These are phyloP conservation scores for Gonocerus acuteangulatus DNA, from an alignment of 2,888 invertebrate species.

Conservation along the genomic window DNA sequence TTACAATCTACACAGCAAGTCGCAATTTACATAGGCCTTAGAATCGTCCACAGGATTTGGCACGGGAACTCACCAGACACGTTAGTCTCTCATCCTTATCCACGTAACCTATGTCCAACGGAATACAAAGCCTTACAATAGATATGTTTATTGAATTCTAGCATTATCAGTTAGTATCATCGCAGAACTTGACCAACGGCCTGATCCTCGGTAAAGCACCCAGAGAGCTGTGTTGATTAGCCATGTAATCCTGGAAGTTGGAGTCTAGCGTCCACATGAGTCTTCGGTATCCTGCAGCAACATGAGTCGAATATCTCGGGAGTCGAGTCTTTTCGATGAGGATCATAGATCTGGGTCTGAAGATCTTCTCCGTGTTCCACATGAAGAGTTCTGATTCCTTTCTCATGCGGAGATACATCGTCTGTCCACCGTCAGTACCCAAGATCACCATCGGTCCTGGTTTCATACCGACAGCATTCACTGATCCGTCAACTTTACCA, in stretches of 20 bases:
- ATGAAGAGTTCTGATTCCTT: slow-evolving; percentile 56
- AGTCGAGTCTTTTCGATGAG: slow-evolving; percentile 54
- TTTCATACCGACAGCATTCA: slow-evolving; percentile 48
- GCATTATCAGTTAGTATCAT: no score
- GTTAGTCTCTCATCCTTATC: no score
- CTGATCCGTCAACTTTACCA: neutral
- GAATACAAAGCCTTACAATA: no score
- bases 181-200: slow-evolving; percentile 20
- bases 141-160: no score
- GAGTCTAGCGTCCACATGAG: slow-evolving; percentile 59
- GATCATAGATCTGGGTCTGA: slow-evolving; percentile 50
- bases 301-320: slow-evolving; percentile 55
- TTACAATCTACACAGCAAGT: no score
- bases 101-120: no score
- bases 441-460: slow-evolving; percentile 52
- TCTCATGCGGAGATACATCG: slow-evolving; percentile 40
- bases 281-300: slow-evolving; percentile 52
- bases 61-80: no score
- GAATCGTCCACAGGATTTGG: no score
- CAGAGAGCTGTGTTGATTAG: slow-evolving; percentile 53
- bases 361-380: slow-evolving; percentile 55
- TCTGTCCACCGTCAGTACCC: slow-evolving; percentile 47
- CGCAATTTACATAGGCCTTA: no score
- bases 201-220: slow-evolving; percentile 55
- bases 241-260: slow-evolving; percentile 58